phyloP scores from a whole-genome alignment of 37 sponge, comb jelly and placozoan genomes.

The Chondrosia reniformis region DNA sequence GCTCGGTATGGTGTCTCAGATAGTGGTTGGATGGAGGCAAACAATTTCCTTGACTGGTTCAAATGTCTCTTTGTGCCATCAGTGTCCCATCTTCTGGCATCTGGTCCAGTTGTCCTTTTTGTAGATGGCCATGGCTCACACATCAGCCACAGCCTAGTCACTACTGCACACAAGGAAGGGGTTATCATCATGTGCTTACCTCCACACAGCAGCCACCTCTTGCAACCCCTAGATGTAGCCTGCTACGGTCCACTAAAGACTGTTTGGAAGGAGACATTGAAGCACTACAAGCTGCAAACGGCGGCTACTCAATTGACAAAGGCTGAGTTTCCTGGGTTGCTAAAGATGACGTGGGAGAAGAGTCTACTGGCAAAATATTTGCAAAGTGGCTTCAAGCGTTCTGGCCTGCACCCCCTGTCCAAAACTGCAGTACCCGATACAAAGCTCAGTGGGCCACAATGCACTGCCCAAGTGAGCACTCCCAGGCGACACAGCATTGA shows the following conservation, averaged over 20 bases:
- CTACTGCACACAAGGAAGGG: conserved; percentile 26
- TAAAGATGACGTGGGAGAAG: conserved; percentile 21
- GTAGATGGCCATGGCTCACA: conserved; percentile 73
- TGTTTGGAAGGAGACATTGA: conserved; percentile 38
- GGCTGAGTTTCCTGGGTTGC: conserved; percentile 37
- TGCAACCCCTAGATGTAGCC: conserved; percentile 55
- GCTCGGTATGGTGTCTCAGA: conserved; percentile 33
- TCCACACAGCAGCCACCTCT: conserved; percentile 45
- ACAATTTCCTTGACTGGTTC: conserved; percentile 46
- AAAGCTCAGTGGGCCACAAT: background rate
- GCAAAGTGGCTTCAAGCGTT: conserved; percentile 24
- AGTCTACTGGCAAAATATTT: conserved; percentile 17
- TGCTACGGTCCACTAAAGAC: conserved; percentile 51
- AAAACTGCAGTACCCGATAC: conserved; percentile 18
- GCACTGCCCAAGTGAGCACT: too few relatives aligned
- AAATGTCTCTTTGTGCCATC: conserved; percentile 37
- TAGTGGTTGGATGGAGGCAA: conserved; percentile 62
- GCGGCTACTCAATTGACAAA: conserved; percentile 36
- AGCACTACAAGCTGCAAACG: conserved; percentile 26
- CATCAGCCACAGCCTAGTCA: conserved; percentile 19
- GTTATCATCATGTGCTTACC: conserved; percentile 48
- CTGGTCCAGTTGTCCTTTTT: conserved; percentile 39
- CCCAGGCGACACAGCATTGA: background rate
- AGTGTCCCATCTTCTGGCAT: conserved; percentile 4
- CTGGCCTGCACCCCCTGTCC: conserved; percentile 36